phyloP scores from a whole-genome alignment of 30 jellyfish, hydroid and myxozoan species.

The Nemopilema nomurai region DNA sequence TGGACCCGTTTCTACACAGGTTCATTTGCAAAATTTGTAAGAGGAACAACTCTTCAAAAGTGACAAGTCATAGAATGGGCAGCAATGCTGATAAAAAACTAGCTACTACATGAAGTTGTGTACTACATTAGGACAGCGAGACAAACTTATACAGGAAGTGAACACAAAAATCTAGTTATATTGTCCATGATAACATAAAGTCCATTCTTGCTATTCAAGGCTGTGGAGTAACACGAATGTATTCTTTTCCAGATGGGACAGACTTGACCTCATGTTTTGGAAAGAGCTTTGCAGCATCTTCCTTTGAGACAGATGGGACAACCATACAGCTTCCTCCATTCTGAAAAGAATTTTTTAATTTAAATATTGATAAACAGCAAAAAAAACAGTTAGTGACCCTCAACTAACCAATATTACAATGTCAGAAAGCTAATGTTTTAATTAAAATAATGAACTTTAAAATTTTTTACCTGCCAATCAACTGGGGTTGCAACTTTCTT shows the following conservation, averaged over 20 bases:
- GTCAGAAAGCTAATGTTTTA: too few species aligned
- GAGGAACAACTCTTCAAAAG: too few species aligned
- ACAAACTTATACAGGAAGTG: too few species aligned
- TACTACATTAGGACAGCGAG: too few species aligned
- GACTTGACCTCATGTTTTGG: conserved; percentile 78
- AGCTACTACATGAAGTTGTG: too few species aligned
- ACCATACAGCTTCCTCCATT: conserved; percentile 92
- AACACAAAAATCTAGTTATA: too few species aligned
- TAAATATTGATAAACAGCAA: neutral
- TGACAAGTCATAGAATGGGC: too few species aligned
- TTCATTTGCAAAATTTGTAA: too few species aligned
- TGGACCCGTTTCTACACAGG: too few species aligned
- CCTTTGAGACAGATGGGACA: conserved; percentile 84
- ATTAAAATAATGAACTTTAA: too few species aligned
- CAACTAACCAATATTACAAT: neutral
- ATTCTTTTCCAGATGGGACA: conserved; percentile 92
- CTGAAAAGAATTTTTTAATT: conserved; percentile 5
- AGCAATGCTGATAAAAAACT: too few species aligned
- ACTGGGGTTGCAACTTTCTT: conserved; percentile 99
- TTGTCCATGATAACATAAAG: neutral
- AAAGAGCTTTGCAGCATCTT: conserved; percentile 74
- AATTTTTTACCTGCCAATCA: conserved; percentile 81
- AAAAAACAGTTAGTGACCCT: neutral
- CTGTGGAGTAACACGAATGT: conserved; percentile 90
- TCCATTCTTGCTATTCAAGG: conserved; percentile 12